Conservation (phyloP, 37 sponge, comb jelly and placozoan genomes). For the Spongia lamella region DNA sequence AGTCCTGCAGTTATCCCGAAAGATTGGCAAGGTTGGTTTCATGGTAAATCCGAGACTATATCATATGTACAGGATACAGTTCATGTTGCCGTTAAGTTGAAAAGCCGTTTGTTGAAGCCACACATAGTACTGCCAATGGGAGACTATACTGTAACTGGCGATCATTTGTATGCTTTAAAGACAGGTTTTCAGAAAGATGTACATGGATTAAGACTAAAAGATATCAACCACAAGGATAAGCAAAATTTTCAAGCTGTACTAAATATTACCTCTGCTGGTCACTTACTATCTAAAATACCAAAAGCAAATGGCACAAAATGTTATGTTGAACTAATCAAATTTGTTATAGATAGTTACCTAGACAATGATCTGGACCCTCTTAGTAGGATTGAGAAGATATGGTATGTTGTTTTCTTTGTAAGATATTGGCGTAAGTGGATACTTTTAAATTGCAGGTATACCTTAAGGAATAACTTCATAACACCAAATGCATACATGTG, state of each 20-base stretch:
- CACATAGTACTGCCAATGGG: slow-evolving; percentile 8
- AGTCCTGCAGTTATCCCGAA: slow-evolving; percentile 3
- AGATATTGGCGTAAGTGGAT: slow-evolving; percentile 35
- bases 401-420: slow-evolving; percentile 41
- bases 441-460: slow-evolving; percentile 3
- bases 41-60: background rate
- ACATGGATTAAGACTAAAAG: slow-evolving; percentile 28
- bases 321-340: slow-evolving; percentile 11
- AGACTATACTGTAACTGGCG: background rate
- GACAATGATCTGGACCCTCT: slow-evolving; percentile 8
- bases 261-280: background rate
- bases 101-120: slow-evolving; percentile 7
- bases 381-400: background rate
- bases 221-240: slow-evolving; percentile 38
- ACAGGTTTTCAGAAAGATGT: background rate
- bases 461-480: slow-evolving; percentile 13
- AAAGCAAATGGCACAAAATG: slow-evolving; percentile 21
- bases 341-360: slow-evolving; percentile 17
- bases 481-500: slow-evolving; percentile 7
- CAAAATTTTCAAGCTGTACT: slow-evolving; percentile 29
- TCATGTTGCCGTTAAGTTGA: slow-evolving; percentile 27
- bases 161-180: background rate
- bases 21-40: slow-evolving; percentile 19
- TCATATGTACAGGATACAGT: slow-evolving; percentile 15
- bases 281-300: slow-evolving; percentile 11